Evolutionary conservation across 2,797 vertebrate genomes (phyloP).

Genomic region (Chelidonichthys spinosus): DNA sequence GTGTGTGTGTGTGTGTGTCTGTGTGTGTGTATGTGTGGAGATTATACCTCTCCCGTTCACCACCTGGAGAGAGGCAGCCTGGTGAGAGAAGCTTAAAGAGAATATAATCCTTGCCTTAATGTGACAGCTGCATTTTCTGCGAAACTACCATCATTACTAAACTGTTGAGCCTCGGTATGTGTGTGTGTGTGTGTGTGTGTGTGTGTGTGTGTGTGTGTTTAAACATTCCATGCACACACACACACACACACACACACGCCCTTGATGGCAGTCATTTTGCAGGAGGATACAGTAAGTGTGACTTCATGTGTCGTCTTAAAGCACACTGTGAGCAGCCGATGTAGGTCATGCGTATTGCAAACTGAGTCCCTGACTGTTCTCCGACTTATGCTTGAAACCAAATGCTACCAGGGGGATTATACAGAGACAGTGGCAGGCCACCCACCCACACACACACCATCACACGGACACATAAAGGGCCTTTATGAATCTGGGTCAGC

Average conservation of each 20-base stretch:
- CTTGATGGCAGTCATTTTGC: conserved; percentile 44
- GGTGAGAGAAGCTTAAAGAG: conserved; percentile 73
- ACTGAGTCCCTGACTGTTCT: conserved; percentile 65
- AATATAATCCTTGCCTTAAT: conserved; percentile 81
- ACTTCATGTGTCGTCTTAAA: conserved; percentile 69
- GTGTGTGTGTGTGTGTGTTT: conserved; percentile 22
- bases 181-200: conserved; percentile 18
- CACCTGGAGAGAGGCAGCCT: conserved; percentile 74
- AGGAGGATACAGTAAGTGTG: conserved; percentile 55
- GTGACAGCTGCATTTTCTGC: conserved; percentile 77
- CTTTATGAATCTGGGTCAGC: conserved; percentile 68
- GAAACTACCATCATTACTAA: conserved; percentile 69
- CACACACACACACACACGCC: conserved; percentile 3
- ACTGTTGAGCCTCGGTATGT: conserved; percentile 68
- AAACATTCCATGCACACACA: conserved; percentile 18
- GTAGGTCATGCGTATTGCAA: conserved; percentile 77
- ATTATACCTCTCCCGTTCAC: conserved; percentile 76
- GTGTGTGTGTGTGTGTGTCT: conserved; percentile 1
- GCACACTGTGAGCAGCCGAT: conserved; percentile 62
- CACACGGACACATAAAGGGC: conserved; percentile 38
- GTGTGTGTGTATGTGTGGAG: conserved; percentile 37
- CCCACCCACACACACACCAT: conserved; percentile 20
- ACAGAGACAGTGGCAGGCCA: conserved; percentile 44
- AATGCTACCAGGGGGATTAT: conserved; percentile 66
- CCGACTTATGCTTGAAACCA: conserved; percentile 70